Conservation (phyloP, 2,797 vertebrate species). For the Enteromius treurensis region DNA sequence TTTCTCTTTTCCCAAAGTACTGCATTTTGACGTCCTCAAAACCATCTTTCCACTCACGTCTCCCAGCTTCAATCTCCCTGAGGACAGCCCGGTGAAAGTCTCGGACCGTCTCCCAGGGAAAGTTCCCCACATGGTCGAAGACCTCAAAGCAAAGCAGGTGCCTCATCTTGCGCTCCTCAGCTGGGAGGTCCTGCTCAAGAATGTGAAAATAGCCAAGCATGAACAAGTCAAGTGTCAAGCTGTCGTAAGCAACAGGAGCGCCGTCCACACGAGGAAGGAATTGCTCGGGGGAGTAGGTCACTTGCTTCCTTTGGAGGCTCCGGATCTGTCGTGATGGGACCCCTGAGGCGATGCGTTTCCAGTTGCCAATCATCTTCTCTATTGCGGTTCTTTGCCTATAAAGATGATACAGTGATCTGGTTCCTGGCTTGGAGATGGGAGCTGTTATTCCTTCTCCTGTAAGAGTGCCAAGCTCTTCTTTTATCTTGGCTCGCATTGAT, state of each 20-base stretch:
- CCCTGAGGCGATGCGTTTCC: conserved; percentile 77
- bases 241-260: conserved; percentile 75
- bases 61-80: conserved; percentile 85
- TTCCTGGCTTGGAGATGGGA: conserved; percentile 48
- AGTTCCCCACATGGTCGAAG: conserved; percentile 88
- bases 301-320: conserved; percentile 56
- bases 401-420: conserved; percentile 74
- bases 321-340: conserved; percentile 65
- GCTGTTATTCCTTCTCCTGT: conserved; percentile 14
- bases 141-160: conserved; percentile 98
- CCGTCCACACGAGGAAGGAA: conserved; percentile 83
- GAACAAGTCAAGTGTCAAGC: conserved; percentile 91
- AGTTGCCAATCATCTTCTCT: conserved; percentile 82
- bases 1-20: conserved; percentile 81
- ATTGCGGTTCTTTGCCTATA: conserved; percentile 81
- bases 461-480: conserved; percentile 54
- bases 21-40: conserved; percentile 90
- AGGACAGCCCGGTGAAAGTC: conserved; percentile 90
- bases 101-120: conserved; percentile 85
- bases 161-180: conserved; percentile 89
- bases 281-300: conserved; percentile 87
- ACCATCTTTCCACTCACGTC: conserved; percentile 84
- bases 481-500: conserved; percentile 71
- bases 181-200: conserved; percentile 86
- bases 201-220: conserved; percentile 98